A percentile compares a stretch with the other conserved stretches of the same genome.
Evolutionary conservation across 2,888 invertebrate genomes (phyloP).

Genomic region (Julus scanicus): DNA sequence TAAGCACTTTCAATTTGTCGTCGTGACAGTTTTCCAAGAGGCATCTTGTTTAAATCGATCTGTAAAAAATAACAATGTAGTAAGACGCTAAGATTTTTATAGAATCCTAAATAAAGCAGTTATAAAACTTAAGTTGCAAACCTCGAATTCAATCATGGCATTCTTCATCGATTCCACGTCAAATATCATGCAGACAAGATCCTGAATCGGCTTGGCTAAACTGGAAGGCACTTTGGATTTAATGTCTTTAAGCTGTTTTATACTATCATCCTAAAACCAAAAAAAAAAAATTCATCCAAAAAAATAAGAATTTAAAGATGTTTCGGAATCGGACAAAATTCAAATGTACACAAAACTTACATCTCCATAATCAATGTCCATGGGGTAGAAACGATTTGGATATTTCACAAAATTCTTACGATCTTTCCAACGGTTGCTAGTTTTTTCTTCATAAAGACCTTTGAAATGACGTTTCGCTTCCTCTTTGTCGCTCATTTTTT

Average conservation of each 20-base stretch:
- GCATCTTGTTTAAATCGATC: slow-evolving; percentile 79
- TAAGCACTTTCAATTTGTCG: slow-evolving; percentile 90
- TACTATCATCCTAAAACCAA: slow-evolving; percentile 38
- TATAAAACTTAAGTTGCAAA: slow-evolving; percentile 63
- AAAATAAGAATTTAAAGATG: neutral
- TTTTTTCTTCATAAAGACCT: slow-evolving; percentile 78
- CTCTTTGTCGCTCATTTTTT: slow-evolving; percentile 68
- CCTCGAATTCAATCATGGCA: slow-evolving; percentile 93
- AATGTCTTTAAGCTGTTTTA: slow-evolving; percentile 51
- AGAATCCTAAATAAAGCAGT: neutral
- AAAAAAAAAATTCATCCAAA: neutral
- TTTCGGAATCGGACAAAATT: neutral
- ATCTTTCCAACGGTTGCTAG: slow-evolving; percentile 82
- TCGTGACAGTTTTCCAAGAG: slow-evolving; percentile 93
- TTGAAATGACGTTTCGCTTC: slow-evolving; percentile 76
- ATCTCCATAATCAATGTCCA: slow-evolving; percentile 89
- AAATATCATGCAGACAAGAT: slow-evolving; percentile 86
- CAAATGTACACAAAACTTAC: slow-evolving; percentile 62
- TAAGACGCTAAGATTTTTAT: neutral
- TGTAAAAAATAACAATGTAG: neutral
- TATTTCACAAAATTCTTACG: slow-evolving; percentile 76
- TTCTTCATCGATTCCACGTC: slow-evolving; percentile 92
- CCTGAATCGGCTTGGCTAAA: slow-evolving; percentile 80
- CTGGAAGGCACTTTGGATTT: slow-evolving; percentile 70
- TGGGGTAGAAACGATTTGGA: slow-evolving; percentile 81